A percentile compares a stretch with the other conserved stretches of the same genome.
These are phyloP conservation scores for Greenwoodochromis staneri DNA, from an alignment of 2,113 vertebrate genomes.

Conservation along the genomic window DNA sequence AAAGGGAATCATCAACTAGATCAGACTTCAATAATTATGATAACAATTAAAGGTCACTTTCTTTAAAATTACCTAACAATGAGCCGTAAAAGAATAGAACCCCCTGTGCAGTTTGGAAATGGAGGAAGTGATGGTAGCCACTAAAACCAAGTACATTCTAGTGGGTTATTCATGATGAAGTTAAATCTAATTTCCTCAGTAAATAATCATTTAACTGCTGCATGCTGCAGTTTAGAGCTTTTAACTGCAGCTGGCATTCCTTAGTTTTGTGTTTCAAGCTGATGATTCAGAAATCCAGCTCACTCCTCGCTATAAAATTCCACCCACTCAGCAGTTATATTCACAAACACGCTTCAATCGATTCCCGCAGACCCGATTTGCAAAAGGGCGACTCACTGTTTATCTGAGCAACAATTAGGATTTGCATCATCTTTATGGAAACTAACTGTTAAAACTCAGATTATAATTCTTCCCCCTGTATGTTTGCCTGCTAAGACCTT, in stretches of 20 bases:
- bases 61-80: accelerated
- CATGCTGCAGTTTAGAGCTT: not conserved
- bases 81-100: not conserved
- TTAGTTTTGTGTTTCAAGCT: not conserved
- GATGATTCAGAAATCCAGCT: not conserved
- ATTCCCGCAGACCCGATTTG: not conserved
- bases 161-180: not conserved
- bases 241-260: not conserved
- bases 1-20: not conserved
- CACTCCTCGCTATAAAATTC: not conserved
- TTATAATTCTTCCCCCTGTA: not conserved
- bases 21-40: accelerated
- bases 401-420: not conserved
- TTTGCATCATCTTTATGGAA: not conserved
- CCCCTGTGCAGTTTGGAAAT: not conserved
- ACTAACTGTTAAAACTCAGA: not conserved
- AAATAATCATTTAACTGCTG: not conserved
- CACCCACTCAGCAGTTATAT: not conserved
- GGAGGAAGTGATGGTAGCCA: not conserved
- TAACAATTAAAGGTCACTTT: not conserved
- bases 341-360: not conserved
- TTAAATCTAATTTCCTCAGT: not conserved
- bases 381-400: accelerated
- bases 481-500: accelerated
- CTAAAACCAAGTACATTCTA: not conserved